Evolutionary conservation across 1,140 invertebrate species (phyloP).

Genomic region (Drosophila orosa): DNA sequence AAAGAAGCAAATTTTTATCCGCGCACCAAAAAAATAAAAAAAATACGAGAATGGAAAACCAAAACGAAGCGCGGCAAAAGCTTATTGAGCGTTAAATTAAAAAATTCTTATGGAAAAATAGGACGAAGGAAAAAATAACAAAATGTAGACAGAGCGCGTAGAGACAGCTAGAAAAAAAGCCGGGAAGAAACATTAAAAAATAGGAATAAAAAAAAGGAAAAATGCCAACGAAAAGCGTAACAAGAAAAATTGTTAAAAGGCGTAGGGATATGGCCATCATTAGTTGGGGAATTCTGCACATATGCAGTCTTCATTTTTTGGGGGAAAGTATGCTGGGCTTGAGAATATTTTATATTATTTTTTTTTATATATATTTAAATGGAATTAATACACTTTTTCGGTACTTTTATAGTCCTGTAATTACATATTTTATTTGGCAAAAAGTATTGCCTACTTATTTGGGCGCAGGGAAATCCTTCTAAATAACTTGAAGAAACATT

Average conservation of each 20-base stretch:
- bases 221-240: slow-evolving; percentile 23
- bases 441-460: background rate
- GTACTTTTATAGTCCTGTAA: no score
- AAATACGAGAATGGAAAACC: slow-evolving; percentile 34
- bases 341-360: background rate
- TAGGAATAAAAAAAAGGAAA: slow-evolving; percentile 18
- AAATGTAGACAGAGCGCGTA: slow-evolving; percentile 18
- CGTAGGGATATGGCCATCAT: slow-evolving; percentile 31
- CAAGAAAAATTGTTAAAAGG: slow-evolving; percentile 36
- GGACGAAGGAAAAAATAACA: slow-evolving; percentile 14
- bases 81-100: slow-evolving; percentile 83
- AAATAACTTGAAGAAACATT: background rate
- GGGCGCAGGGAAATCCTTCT: background rate
- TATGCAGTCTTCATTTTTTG: slow-evolving; percentile 7
- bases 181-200: slow-evolving; percentile 1
- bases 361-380: background rate
- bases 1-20: slow-evolving; percentile 26
- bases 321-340: no score
- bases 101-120: slow-evolving; percentile 72
- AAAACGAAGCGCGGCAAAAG: slow-evolving; percentile 67
- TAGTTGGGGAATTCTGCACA: slow-evolving; percentile 29
- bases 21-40: slow-evolving; percentile 27
- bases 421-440: background rate
- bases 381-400: no score
- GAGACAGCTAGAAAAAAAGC: slow-evolving; percentile 9